These are phyloP conservation scores for Dolichallabes microphthalmus DNA, from an alignment of 2,113 vertebrate species.

Conservation along the genomic window DNA sequence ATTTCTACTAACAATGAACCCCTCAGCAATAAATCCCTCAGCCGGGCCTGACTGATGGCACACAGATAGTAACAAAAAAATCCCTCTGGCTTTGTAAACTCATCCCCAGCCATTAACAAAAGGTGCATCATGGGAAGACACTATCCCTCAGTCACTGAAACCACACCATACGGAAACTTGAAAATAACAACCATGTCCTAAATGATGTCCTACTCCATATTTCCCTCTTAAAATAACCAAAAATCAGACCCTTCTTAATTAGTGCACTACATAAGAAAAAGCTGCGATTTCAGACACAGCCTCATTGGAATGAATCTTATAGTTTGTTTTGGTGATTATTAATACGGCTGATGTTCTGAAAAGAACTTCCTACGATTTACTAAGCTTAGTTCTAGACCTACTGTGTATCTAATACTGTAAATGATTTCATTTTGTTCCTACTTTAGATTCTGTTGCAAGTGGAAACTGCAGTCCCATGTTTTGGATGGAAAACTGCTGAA, in stretches of 20 bases:
- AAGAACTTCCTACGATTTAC: not conserved
- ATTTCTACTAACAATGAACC: not conserved
- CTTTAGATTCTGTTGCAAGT: not conserved
- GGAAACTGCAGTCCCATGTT: not conserved
- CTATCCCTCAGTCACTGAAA: not conserved
- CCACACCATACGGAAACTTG: not conserved
- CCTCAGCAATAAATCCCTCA: not conserved
- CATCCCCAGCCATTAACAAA: not conserved
- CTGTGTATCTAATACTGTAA: not conserved
- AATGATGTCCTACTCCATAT: not conserved
- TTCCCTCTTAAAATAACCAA: not conserved
- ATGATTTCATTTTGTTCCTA: not conserved
- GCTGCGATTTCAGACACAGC: not conserved
- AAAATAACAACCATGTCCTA: not conserved
- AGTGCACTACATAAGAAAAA: not conserved
- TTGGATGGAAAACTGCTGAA: not conserved
- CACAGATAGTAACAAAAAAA: not conserved
- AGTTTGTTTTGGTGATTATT: not conserved
- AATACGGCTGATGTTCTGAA: not conserved
- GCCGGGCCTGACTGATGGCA: not conserved
- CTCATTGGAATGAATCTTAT: not conserved
- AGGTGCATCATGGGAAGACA: not conserved
- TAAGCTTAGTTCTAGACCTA: not conserved
- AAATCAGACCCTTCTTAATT: not conserved
- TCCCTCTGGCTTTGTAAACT: not conserved